phyloP scores from a whole-genome alignment of 2,113 vertebrate species.

The Solenodon paradoxus region DNA sequence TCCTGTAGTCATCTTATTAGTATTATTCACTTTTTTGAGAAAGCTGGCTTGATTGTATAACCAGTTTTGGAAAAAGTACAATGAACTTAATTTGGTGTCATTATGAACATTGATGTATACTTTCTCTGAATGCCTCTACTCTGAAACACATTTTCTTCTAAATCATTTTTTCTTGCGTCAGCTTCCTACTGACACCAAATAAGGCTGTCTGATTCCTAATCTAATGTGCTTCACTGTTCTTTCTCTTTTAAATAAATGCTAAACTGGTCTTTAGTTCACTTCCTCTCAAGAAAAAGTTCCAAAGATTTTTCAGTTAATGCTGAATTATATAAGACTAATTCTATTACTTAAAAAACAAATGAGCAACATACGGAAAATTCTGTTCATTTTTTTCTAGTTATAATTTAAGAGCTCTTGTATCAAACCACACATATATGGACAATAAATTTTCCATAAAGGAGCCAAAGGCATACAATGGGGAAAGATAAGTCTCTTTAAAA shows the following conservation, averaged over 20 bases:
- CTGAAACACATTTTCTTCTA: neutral
- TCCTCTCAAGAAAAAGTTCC: neutral
- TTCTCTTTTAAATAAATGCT: neutral
- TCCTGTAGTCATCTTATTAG: neutral
- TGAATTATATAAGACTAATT: neutral
- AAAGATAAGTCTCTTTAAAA: too few relatives aligned
- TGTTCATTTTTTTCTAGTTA: neutral
- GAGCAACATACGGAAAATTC: neutral
- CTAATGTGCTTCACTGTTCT: neutral
- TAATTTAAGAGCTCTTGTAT: neutral
- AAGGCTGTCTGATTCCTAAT: neutral
- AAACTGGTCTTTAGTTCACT: neutral
- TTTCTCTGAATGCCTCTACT: neutral
- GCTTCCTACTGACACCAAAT: neutral
- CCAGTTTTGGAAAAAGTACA: neutral
- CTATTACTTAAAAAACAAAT: neutral
- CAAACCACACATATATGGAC: too few relatives aligned
- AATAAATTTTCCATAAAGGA: too few relatives aligned
- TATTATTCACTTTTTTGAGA: neutral
- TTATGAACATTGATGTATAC: neutral
- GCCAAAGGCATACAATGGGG: too few relatives aligned
- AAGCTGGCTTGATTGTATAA: neutral
- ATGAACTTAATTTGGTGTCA: slow-evolving; percentile 31
- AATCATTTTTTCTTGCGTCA: slow-evolving; percentile 38
- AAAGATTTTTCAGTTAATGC: neutral